A percentile compares a stretch with the other conserved stretches of the same genome.
Conservation (phyloP, 2,113 vertebrate species). For the Hyla sarda region DNA sequence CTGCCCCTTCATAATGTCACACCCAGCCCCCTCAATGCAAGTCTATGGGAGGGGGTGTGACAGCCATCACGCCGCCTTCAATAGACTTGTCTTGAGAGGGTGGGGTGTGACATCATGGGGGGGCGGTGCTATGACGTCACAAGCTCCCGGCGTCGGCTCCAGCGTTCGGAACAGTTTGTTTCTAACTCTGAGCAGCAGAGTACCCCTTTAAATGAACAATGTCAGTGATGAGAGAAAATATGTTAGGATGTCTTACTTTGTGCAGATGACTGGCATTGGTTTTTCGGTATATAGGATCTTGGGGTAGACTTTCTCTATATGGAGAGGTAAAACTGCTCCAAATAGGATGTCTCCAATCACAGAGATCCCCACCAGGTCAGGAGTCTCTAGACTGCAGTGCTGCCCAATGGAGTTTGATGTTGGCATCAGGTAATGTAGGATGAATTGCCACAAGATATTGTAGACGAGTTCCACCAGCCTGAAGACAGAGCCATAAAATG, state of each 20-base stretch:
- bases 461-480: slow-evolving; percentile 20
- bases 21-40: too few species aligned
- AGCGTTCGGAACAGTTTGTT: too few species aligned
- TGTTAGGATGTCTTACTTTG: slow-evolving; percentile 28
- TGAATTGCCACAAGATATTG: slow-evolving; percentile 24
- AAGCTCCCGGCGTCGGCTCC: too few species aligned
- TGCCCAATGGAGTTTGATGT: slow-evolving; percentile 8
- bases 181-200: too few species aligned
- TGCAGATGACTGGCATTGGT: slow-evolving; percentile 12
- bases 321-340: slow-evolving; percentile 44
- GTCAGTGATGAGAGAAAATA: too few species aligned
- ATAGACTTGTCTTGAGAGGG: too few species aligned
- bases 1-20: too few species aligned
- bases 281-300: slow-evolving; percentile 24
- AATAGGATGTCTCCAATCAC: not conserved
- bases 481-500: not conserved
- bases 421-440: slow-evolving; percentile 37
- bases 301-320: slow-evolving; percentile 23
- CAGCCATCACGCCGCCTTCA: too few species aligned
- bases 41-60: too few species aligned
- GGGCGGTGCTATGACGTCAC: too few species aligned
- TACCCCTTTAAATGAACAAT: too few species aligned
- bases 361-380: slow-evolving; percentile 18
- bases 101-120: too few species aligned
- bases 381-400: not conserved